Conservation (phyloP, 1,140 invertebrate species). For the Spodoptera frugiperda region DNA sequence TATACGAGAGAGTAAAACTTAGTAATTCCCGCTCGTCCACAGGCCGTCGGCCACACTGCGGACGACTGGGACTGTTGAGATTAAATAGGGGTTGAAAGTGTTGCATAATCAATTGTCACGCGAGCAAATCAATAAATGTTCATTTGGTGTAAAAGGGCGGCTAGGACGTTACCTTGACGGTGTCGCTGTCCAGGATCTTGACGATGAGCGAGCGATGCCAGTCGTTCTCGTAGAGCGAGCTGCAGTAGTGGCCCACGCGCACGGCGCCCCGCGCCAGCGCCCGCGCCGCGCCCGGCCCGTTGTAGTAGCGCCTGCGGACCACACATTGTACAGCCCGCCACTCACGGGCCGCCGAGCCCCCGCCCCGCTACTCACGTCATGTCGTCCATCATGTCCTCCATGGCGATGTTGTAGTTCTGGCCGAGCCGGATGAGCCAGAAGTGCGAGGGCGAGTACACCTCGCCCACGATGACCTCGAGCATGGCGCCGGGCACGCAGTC, state of each 20-base stretch:
- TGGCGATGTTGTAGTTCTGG: conserved; percentile 63
- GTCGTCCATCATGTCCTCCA: conserved; percentile 76
- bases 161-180: conserved; percentile 65
- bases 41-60: too few species aligned
- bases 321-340: neutral
- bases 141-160: neutral
- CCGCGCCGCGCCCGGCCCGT: conserved; percentile 57
- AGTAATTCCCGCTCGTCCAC: too few species aligned
- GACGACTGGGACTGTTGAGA: too few species aligned
- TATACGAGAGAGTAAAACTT: too few species aligned
- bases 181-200: conserved; percentile 66
- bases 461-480: conserved; percentile 71
- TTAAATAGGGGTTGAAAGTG: too few species aligned
- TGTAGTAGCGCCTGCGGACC: conserved; percentile 37
- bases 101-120: too few species aligned
- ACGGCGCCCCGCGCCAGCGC: conserved; percentile 65
- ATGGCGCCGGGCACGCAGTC: conserved; percentile 57
- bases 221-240: conserved; percentile 66
- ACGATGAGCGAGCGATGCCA: conserved; percentile 79
- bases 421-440: conserved; percentile 76
- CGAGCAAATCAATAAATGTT: too few species aligned
- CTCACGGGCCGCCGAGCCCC: neutral
- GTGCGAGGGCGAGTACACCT: conserved; percentile 80
- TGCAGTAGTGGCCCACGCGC: conserved; percentile 72
- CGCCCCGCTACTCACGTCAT: conserved; percentile 67